Base-by-base conservation (phyloP, 2,888 invertebrate species). In the Strigamia transsilvanica region DNA sequence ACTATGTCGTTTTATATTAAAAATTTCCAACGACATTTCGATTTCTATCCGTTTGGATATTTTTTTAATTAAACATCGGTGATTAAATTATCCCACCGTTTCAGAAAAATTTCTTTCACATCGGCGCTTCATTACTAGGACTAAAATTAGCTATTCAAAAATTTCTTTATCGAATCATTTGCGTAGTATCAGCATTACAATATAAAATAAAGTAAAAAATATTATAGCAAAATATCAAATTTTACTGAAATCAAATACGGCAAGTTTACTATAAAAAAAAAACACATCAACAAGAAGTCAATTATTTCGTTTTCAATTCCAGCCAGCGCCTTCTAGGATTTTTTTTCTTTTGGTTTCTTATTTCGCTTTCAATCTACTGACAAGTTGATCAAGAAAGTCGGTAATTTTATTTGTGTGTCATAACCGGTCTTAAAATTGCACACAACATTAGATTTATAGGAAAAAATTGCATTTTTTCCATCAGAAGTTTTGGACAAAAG, bases 1-100 rank as follows among this genome's bases (percentile, higher is more conserved):
- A 21, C 21, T 23, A 18, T 51, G 51, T 66, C 21, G 61, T 66
- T 66, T 66, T 66, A 66, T 66, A 66, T 66, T 66, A 66, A 66
- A 66, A 66, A n/a, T 23, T 66, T 66, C 46, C 1, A n/a, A 9
- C 46, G 15, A 46, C 46, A 46, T 66, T 66, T 66, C 5, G 4
- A 66, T 66, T 21, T 61, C n/a, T 21, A n/a, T 9, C 9, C 6
- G 12, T 23, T 66, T 66, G 21, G 5, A 66, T 18, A 21, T n/a
- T 66, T 23, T 38, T 21, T 66, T 66, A 66, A 66, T 66, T 66
- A 66, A 66, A 2, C n/a, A 66, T 13, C n/a, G 15, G n/a, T 5
- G 46, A 46, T 46, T 18, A 66, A 66, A 66, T 66, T 66, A 66
- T 66, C 6, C 21, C 61, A 27, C n/a, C 23, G n/a, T 46, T 46